Base-by-base conservation (phyloP, 1,140 invertebrate species). In the Aethina tumida region DNA sequence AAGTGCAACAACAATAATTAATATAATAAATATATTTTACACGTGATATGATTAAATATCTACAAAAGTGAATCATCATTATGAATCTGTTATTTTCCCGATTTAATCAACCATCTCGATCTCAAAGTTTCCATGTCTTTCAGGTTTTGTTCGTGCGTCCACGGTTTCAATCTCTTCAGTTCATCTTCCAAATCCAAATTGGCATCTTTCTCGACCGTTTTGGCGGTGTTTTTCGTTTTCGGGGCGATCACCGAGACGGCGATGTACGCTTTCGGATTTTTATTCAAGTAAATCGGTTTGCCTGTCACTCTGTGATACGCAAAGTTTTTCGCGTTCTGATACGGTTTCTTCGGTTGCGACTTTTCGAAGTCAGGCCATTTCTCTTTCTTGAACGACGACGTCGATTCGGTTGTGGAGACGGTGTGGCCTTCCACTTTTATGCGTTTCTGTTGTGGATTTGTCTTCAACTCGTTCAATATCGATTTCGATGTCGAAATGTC, bases 201-300 rank as follows among this genome's bases (percentile, higher is more conserved):
- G 8, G 58, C 57, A 9, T 54, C 47, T 5, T 30, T 39, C 10
- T 24, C 20, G 8, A 18, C 20, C 3, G 36, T 10, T 10, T 29
- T 36, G n/a, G n/a, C n/a, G 5, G 45, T 38, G 15, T 30, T 13
- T 9, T 43, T 26, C n/a, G 39, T 27, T 47, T 59, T 60, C 15
- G 58, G 56, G 21, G 58, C 57, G 32, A 62, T 57, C 3, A 59
- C 55, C 2, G 58, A 60, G 13, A 62, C 58, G 9, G 60, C 58
- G 14, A 62, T 59, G 36, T 62, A 62, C 8, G 60, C 60, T 38
- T 55, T 59, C 4, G 55, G 53, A 31, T 47, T 57, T 32, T 56
- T 58, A 28, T 52, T 52, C 14, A 52, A 16, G 43, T 50, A 47
- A 5, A 55, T 26, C n/a, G 59, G 59, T 45, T 53, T 53, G 30